These are phyloP conservation scores for Morinoia aosen DNA, from an alignment of 2,888 invertebrate species.

Conservation along the genomic window DNA sequence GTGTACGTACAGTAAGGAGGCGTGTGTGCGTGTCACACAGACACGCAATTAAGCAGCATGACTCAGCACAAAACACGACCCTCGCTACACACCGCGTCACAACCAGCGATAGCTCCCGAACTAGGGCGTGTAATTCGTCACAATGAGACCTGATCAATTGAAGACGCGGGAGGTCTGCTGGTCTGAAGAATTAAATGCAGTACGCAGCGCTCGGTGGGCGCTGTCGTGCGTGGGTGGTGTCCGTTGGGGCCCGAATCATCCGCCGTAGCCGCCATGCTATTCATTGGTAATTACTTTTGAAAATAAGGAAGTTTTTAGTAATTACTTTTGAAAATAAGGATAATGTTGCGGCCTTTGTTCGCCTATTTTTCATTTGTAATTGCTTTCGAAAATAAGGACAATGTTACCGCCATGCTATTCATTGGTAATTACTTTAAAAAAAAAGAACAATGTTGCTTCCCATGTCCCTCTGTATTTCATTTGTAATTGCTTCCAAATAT, in stretches of 20 bases:
- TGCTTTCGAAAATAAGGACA: not conserved
- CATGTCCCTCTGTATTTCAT: not conserved
- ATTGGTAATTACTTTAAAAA: no score
- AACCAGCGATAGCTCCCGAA: not conserved
- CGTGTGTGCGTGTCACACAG: not conserved
- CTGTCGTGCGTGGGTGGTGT: not conserved
- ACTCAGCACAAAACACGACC: not conserved
- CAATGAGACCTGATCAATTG: slow-evolving; percentile 18
- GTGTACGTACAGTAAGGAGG: not conserved
- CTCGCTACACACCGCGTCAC: not conserved
- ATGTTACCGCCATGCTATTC: not conserved
- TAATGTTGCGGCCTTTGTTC: not conserved
- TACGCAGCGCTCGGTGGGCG: not conserved
- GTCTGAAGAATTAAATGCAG: not conserved
- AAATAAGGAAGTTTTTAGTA: not conserved
- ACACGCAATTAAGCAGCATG: not conserved
- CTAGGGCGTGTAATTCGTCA: not conserved
- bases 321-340: no score
- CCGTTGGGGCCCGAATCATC: not conserved
- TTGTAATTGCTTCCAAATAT: no score
- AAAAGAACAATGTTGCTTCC: no score
- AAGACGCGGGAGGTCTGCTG: not conserved
- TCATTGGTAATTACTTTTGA: not conserved
- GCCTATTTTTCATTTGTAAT: not conserved
- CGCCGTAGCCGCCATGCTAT: not conserved